These are phyloP conservation scores for Calameuta filiformis DNA, from an alignment of 2,888 invertebrate species.

Conservation along the genomic window DNA sequence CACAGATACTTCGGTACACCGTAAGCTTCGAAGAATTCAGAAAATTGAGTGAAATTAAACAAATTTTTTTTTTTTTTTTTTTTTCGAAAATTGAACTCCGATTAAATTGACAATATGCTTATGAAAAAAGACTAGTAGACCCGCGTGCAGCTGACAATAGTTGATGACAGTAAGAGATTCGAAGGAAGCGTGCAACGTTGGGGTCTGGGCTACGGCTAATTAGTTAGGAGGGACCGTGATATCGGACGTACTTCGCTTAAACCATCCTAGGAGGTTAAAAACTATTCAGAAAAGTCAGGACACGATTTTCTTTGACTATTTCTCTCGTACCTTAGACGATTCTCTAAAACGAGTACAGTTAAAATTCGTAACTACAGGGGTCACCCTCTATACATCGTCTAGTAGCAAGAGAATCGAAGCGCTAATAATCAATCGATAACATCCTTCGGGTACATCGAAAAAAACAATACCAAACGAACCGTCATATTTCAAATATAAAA, in stretches of 20 bases:
- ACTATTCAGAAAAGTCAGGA: conserved; percentile 39
- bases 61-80: not conserved
- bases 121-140: conserved; percentile 60
- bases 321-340: too few relatives aligned
- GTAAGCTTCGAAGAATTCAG: not conserved
- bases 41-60: not conserved
- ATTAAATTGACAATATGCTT: too few relatives aligned
- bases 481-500: not conserved
- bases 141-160: conserved; percentile 59
- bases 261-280: conserved; percentile 57
- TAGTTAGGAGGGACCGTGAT: conserved; percentile 68
- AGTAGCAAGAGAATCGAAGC: too few relatives aligned
- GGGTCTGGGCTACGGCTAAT: conserved; percentile 64
- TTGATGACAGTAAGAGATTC: conserved; percentile 34
- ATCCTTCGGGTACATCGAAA: too few relatives aligned
- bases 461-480: too few relatives aligned
- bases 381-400: too few relatives aligned
- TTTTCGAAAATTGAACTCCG: not conserved
- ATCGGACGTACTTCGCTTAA: conserved; percentile 66
- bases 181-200: conserved; percentile 61
- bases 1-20: too few relatives aligned
- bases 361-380: too few relatives aligned
- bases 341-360: too few relatives aligned
- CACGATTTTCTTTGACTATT: not conserved
- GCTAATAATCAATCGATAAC: too few relatives aligned